Evolutionary conservation across 2,888 invertebrate genomes (phyloP), one percentile per base, ranked within the genome.

Genomic region (Netelia fuscicornis): DNA sequence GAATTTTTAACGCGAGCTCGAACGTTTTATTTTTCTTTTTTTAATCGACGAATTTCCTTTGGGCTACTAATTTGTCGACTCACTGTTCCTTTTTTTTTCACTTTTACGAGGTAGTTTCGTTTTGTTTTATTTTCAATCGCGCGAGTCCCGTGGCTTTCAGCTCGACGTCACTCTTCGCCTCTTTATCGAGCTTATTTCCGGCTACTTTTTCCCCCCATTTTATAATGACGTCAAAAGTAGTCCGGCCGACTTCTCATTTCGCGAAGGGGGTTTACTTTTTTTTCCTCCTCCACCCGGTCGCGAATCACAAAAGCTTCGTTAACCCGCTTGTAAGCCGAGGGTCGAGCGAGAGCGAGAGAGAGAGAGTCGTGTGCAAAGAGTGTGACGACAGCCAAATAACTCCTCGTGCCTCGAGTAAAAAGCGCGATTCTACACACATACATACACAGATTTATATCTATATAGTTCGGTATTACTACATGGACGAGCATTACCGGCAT

Each of bases 301-400:
- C 58, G 76, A 84, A 67, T 81, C 60, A 77, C 84, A 81, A 84
- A 72, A 84, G 80, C 80, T 81, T 84, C 76, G 72, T 81, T 77
- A 84, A 72, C 80, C 72, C 76, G 67, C 58, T 48, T 17, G 76
- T 81, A 62, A 72, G 77, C 44, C 64, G 81, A 64, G 44, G 60
- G 44, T 9, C 17, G 48, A 37, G 9, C 2, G 25, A 30, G 62
- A 30, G 62, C 11, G 62, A 48, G 68, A 48, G n/a, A 56, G 56
- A 62, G 37, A 56, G 48, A 48, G 74, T 72, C 62, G 68, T 48
- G 44, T n/a, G 67, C 20, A 70, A 62, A 67, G 58, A 77, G 76
- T 44, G 71, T 72, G 72, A 72, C 71, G 67, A 81, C 62, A 81
- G 44, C 76, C 42, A 84, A 84, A 81, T 65, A 81, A 75, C 56